These are phyloP conservation scores for Ammospiza nelsoni DNA, from an alignment of 2,113 vertebrate species.

Conservation along the genomic window DNA sequence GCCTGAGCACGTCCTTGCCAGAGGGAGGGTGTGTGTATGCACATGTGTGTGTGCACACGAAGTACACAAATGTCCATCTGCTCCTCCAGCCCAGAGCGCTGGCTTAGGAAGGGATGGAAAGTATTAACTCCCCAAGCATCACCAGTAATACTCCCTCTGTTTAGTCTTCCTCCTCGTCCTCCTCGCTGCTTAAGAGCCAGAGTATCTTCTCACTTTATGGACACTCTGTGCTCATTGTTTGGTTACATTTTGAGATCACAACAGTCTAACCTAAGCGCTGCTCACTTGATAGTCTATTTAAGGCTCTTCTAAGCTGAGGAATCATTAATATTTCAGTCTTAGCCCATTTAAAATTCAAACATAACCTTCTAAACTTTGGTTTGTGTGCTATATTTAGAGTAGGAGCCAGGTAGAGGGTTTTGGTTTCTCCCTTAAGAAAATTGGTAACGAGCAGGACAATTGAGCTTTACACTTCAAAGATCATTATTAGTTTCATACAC, in stretches of 20 bases:
- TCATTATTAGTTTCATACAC: not conserved
- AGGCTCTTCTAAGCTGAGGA: not conserved
- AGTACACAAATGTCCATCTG: not conserved
- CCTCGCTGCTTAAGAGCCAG: not conserved
- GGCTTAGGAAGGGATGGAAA: not conserved
- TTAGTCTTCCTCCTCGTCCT: not conserved
- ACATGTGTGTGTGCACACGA: fast-evolving
- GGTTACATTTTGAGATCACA: not conserved
- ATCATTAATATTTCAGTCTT: constrained; percentile 27
- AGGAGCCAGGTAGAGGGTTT: not conserved
- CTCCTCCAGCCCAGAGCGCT: fast-evolving
- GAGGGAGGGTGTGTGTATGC: too few relatives aligned
- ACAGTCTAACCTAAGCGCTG: not conserved
- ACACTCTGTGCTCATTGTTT: not conserved
- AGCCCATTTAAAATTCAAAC: constrained; percentile 22
- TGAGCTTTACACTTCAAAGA: not conserved
- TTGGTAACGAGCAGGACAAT: not conserved
- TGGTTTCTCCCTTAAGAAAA: not conserved
- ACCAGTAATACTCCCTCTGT: not conserved
- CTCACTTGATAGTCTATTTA: not conserved
- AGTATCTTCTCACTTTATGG: not conserved
- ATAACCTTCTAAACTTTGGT: not conserved
- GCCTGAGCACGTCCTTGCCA: not conserved
- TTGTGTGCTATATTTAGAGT: not conserved
- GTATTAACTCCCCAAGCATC: not conserved